A percentile compares a stretch with the other conserved stretches of the same genome.
Conservation (phyloP, 1,140 invertebrate genomes). For the Apis dorsata region DNA sequence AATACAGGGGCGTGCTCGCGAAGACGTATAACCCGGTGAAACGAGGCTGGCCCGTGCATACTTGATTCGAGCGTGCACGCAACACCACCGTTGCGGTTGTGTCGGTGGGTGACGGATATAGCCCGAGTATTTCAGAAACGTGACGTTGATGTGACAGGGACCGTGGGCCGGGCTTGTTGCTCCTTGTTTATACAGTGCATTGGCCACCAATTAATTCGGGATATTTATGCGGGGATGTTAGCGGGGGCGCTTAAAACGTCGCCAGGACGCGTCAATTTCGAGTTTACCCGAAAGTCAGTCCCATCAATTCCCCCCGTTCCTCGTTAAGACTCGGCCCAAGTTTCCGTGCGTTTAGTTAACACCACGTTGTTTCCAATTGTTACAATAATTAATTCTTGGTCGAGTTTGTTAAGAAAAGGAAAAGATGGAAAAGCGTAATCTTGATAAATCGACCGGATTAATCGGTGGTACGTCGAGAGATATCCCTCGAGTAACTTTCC, state of each 20-base stretch:
- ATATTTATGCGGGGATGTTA: constrained; percentile 57
- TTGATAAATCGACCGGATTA: background rate
- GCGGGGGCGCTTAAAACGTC: background rate
- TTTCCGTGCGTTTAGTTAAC: constrained; percentile 14
- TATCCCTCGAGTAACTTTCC: too few relatives aligned
- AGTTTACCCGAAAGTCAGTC: too few relatives aligned
- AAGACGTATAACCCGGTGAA: constrained; percentile 39
- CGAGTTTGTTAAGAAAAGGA: background rate
- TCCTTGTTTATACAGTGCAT: constrained; percentile 56
- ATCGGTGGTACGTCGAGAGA: too few relatives aligned
- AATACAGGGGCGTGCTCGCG: constrained; percentile 32
- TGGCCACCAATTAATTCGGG: constrained; percentile 64
- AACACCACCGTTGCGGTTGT: background rate
- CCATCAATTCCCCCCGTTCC: background rate
- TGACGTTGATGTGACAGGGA: constrained; percentile 72
- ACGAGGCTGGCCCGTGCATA: constrained; percentile 48
- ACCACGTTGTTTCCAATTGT: background rate
- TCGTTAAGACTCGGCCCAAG: background rate
- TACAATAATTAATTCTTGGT: background rate
- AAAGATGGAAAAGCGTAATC: too few relatives aligned
- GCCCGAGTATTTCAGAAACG: constrained; percentile 71
- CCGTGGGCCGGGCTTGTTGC: constrained; percentile 39
- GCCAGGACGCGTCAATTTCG: background rate
- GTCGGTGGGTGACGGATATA: constrained; percentile 70
- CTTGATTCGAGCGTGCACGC: constrained; percentile 57